These are phyloP conservation scores for Quiscalus mexicanus DNA, from an alignment of 2,113 vertebrate species.

Conservation along the genomic window DNA sequence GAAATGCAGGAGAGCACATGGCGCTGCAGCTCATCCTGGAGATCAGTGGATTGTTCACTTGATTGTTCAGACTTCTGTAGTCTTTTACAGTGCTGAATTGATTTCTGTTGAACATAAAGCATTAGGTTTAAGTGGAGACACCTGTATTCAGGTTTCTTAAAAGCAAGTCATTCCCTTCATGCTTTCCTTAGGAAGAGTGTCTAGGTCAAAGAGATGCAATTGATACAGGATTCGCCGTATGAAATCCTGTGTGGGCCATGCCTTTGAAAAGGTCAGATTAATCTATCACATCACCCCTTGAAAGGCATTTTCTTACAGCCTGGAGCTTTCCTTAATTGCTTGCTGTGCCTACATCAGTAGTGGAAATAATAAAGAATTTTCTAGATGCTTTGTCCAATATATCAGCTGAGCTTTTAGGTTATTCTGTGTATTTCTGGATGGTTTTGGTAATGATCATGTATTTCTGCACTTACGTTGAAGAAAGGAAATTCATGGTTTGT, in stretches of 20 bases:
- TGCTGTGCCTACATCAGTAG: neutral
- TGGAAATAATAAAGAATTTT: neutral
- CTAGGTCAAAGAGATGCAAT: accelerated
- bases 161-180: neutral
- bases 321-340: neutral
- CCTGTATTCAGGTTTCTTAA: neutral
- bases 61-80: neutral
- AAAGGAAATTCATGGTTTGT: neutral
- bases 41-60: neutral
- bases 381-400: neutral
- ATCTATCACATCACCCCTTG: neutral
- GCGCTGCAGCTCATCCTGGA: neutral
- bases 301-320: neutral
- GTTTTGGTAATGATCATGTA: neutral
- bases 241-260: neutral
- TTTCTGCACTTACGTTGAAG: neutral
- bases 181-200: neutral
- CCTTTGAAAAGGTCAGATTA: neutral
- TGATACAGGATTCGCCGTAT: neutral
- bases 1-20: neutral
- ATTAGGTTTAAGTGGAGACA: neutral
- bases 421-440: neutral
- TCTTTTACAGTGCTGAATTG: neutral
- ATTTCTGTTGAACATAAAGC: neutral
- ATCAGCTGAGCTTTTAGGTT: neutral